Conservation (phyloP, 2,113 vertebrate genomes). For the Podocnemis expansa region DNA sequence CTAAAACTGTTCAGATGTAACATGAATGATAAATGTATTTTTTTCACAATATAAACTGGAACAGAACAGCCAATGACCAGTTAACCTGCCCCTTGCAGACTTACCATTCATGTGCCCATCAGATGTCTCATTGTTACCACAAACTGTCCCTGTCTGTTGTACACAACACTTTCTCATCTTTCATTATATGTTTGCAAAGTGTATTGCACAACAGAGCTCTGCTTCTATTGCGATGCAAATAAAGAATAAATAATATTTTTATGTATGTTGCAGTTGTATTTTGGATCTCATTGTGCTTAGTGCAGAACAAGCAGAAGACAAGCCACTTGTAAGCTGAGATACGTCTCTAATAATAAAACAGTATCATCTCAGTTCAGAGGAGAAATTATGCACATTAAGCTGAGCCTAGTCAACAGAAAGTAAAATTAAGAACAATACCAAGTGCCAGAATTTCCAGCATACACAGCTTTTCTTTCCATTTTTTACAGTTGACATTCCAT, state of each 20-base stretch:
- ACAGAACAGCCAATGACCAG: not conserved
- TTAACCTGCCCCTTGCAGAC: not conserved
- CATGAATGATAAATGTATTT: not conserved
- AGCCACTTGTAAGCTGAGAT: not conserved
- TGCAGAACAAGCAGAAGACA: not conserved
- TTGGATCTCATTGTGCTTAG: not conserved
- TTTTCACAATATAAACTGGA: not conserved
- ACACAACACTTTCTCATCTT: not conserved
- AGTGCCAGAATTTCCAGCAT: not conserved
- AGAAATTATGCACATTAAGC: not conserved
- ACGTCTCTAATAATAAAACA: not conserved
- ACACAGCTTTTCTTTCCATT: not conserved
- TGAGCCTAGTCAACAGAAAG: not conserved
- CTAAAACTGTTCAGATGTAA: not conserved
- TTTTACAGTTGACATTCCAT: not conserved
- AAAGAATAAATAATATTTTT: not conserved
- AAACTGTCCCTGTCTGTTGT: not conserved
- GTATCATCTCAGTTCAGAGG: not conserved
- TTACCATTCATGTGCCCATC: not conserved
- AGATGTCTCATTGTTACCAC: not conserved
- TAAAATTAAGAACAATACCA: not conserved
- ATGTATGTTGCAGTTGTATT: not conserved
- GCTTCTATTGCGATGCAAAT: not conserved
- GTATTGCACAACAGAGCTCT: not conserved
- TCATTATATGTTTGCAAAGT: not conserved